Conservation (phyloP, 1,140 invertebrate genomes). For the Radopholus similis region DNA sequence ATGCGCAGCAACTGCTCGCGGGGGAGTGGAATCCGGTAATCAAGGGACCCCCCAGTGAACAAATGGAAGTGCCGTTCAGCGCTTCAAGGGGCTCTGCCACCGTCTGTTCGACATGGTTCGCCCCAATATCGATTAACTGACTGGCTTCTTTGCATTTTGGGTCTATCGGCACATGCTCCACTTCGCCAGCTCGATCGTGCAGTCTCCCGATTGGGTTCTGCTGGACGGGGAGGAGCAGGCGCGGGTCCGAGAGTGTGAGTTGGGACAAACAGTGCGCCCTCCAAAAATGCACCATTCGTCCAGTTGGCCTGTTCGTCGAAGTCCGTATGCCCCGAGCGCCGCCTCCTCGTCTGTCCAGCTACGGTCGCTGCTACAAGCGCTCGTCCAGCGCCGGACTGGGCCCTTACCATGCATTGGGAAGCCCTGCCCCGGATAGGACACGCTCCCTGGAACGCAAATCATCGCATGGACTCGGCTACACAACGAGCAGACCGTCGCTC, state of each 20-base stretch:
- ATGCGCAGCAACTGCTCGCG: neutral
- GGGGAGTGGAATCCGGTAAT: slow-evolving; percentile 53
- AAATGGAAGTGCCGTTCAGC: slow-evolving; percentile 30
- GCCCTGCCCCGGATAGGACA: slow-evolving; percentile 11
- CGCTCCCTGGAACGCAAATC: slow-evolving; percentile 29
- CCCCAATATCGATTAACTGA: no score
- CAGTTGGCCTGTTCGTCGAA: slow-evolving; percentile 56
- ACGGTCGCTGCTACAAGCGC: slow-evolving; percentile 50
- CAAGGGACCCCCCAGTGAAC: no score
- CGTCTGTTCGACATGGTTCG: slow-evolving; percentile 47
- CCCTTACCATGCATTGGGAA: neutral
- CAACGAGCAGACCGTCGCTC: slow-evolving; percentile 1
- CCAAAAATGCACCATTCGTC: slow-evolving; percentile 13
- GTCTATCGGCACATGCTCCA: slow-evolving; percentile 55
- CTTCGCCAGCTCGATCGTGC: slow-evolving; percentile 54
- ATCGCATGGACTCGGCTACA: slow-evolving; percentile 1
- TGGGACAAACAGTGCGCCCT: neutral
- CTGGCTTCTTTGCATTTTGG: no score
- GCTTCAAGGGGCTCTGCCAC: slow-evolving; percentile 45
- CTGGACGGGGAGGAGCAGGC: slow-evolving; percentile 40
- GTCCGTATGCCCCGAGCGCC: slow-evolving; percentile 50
- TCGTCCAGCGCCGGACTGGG: slow-evolving; percentile 51
- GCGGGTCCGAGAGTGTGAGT: slow-evolving; percentile 51
- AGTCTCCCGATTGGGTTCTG: slow-evolving; percentile 44
- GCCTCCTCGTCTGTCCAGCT: slow-evolving; percentile 51